A percentile compares a stretch with the other conserved stretches of the same genome.
These are phyloP conservation scores for Spodoptera litura DNA, from an alignment of 1,140 invertebrate species.

Conservation along the genomic window DNA sequence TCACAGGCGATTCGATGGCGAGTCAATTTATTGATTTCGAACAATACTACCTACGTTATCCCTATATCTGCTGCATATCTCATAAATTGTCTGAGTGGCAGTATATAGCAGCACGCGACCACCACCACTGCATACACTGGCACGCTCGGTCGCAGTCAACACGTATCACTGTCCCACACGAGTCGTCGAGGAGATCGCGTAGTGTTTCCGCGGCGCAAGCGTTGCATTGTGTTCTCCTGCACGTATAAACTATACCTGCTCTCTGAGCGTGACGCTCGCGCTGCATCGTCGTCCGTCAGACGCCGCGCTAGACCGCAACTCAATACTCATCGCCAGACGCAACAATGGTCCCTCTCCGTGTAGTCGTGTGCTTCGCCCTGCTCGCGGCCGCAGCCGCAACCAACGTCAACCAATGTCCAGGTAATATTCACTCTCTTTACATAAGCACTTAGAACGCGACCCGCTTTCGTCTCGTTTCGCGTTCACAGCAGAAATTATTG, in stretches of 20 bases:
- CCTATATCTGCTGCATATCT: conserved; percentile 14
- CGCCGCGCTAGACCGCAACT: not conserved
- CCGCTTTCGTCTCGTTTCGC: conserved; percentile 19
- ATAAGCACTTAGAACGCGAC: conserved; percentile 31
- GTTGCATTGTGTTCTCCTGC: conserved; percentile 1
- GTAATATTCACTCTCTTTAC: conserved; percentile 28
- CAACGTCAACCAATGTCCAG: conserved; percentile 12
- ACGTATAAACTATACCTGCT: conserved; percentile 3
- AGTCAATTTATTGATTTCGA: conserved; percentile 2
- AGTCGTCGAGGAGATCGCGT: not conserved
- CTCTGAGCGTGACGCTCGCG: conserved; percentile 16
- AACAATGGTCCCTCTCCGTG: conserved; percentile 15
- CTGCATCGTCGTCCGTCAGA: conserved; percentile 3
- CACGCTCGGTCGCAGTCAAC: conserved; percentile 3
- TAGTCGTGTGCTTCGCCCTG: conserved; percentile 8
- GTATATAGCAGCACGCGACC: not conserved
- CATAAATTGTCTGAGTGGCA: conserved; percentile 1
- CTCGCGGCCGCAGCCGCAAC: conserved; percentile 22
- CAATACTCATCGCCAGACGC: not conserved
- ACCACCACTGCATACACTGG: not conserved
- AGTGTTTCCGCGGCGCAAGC: not conserved
- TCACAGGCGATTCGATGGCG: not conserved
- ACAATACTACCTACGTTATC: conserved; percentile 4
- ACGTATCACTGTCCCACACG: not conserved
- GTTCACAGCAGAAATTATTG: conserved; percentile 25